Base-by-base conservation (phyloP, 1,140 invertebrate species). In the Drosophila malerkotliana region DNA sequence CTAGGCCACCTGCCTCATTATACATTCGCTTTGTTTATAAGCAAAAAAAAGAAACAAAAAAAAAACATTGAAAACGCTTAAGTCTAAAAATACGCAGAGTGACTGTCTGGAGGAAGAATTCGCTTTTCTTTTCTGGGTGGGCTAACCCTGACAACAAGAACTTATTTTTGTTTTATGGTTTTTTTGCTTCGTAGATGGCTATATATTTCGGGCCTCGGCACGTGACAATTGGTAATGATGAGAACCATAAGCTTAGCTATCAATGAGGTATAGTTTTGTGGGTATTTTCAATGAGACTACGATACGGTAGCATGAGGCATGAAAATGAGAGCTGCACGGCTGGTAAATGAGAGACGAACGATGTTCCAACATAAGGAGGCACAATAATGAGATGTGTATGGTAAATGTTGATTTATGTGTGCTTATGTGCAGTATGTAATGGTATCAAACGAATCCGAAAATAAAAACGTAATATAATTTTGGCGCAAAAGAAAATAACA, bases 121-220 rank as follows among this genome's bases (percentile, higher is more conserved):
- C 6, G 41, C 34, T 18, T 63, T 60, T 49, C 10, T 18, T 18
- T 41, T 44, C 51, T 61, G 51, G 49, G 59, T 77, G 82, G 82
- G 78, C 64, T 85, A 82, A 76, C 78, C 81, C 82, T 76, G 78
- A 80, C 81, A 76, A 79, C 80, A 82, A 85, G 78, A 87, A 85
- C 82, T 77, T 85, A 85, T 85, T 77, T 79, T 8, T 69, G 56
- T 49, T 21, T 26, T 18, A 34, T 37, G 34, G 10, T 37, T 37
- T 37, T 37, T 10, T 37, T 37, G 12, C 12, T 37, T 37, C 10
- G 34, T 12, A 12, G n/a, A 57, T 56, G 56, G 21, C 37, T 74
- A 49, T 56, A 69, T 37, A 41, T 71, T 71, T 66, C 10, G 39
- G 61, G 47, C 45, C 51, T 71, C 21, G 64, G 83, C 82, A 85